These are phyloP conservation scores for Cheilosia vulpina DNA, from an alignment of 2,888 invertebrate species.

Conservation along the genomic window DNA sequence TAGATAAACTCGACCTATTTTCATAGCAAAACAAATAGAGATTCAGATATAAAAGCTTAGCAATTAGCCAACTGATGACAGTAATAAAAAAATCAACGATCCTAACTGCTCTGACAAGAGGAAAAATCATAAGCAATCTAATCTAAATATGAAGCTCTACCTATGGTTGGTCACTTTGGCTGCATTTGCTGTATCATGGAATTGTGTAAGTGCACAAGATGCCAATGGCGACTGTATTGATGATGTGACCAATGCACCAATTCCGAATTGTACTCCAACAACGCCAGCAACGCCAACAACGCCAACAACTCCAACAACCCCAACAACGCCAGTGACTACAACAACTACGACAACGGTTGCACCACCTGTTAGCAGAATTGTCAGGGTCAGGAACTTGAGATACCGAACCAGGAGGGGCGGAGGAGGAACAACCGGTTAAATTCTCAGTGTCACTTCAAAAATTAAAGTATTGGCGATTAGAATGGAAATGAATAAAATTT, in stretches of 20 bases:
- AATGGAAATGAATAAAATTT: too few relatives aligned
- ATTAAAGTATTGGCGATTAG: too few relatives aligned
- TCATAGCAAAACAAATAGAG: background rate
- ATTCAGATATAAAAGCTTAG: background rate
- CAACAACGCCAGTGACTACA: background rate
- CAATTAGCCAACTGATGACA: background rate
- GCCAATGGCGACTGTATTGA: constrained; percentile 12
- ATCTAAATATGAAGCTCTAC: background rate
- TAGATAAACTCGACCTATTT: background rate
- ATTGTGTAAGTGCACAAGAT: background rate
- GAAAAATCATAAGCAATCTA: background rate
- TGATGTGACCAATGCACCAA: background rate
- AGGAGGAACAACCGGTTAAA: too few relatives aligned
- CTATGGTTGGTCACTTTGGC: constrained; percentile 6
- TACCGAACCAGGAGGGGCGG: background rate
- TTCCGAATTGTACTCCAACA: background rate
- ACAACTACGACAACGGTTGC: too few relatives aligned
- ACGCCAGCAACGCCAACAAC: background rate
- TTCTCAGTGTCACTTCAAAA: too few relatives aligned
- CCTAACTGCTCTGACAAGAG: background rate
- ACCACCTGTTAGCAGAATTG: background rate
- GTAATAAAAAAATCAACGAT: background rate
- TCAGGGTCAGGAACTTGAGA: background rate
- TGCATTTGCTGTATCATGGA: background rate
- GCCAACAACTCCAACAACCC: too few relatives aligned